Conservation (phyloP, 35 echinoderm and acorn worm species). For the Ptychodera flava region DNA sequence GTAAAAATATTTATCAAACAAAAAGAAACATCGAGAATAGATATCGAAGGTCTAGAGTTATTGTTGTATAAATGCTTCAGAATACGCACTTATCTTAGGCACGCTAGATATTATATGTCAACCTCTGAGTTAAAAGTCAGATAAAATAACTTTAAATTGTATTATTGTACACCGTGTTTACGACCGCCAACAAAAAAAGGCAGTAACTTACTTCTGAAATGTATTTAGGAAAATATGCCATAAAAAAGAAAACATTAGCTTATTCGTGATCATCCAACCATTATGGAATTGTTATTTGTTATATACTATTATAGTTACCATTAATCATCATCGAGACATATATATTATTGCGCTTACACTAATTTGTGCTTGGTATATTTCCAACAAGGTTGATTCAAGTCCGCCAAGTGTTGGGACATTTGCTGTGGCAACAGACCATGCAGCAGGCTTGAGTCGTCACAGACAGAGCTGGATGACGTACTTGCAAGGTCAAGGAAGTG, state of each 20-base stretch:
- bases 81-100: neutral
- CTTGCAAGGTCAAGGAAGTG: neutral
- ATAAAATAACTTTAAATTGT: no score
- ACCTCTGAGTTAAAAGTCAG: no score
- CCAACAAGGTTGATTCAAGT: slow-evolving; percentile 10
- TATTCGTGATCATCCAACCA: no score
- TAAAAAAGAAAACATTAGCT: no score
- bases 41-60: neutral
- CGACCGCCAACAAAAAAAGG: no score
- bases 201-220: neutral
- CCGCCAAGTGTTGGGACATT: slow-evolving; percentile 30
- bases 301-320: no score
- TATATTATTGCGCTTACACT: neutral
- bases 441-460: slow-evolving; percentile 13
- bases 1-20: neutral
- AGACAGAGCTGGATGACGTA: slow-evolving; percentile 27
- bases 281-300: neutral
- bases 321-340: no score
- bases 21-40: neutral
- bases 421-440: slow-evolving; percentile 20
- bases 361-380: neutral
- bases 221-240: neutral
- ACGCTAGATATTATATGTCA: no score
- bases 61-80: neutral
- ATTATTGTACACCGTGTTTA: no score